phyloP scores from a whole-genome alignment of 2,113 vertebrate genomes.

The Macquaria australasica region DNA sequence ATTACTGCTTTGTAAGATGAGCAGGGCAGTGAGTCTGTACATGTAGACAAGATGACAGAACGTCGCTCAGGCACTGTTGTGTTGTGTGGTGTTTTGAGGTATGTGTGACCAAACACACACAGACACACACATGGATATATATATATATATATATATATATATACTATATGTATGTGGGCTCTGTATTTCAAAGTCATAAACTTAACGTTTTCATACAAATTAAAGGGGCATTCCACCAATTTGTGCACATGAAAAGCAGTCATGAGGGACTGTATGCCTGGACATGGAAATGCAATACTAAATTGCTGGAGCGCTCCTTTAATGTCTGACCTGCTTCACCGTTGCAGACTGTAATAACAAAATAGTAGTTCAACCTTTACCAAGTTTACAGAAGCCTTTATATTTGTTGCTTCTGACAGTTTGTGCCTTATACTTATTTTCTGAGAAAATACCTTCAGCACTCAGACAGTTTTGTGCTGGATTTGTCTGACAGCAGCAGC shows the following conservation, averaged over 20 bases:
- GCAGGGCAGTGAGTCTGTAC: constrained; percentile 62
- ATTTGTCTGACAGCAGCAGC: constrained; percentile 12
- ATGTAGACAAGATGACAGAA: constrained; percentile 51
- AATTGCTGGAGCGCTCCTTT: constrained; percentile 25
- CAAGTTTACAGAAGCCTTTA: not conserved
- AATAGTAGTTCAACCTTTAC: not conserved
- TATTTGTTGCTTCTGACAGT: not conserved
- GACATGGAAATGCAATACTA: not conserved
- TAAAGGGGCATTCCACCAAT: constrained; percentile 24
- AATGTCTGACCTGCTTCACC: not conserved
- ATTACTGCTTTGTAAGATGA: constrained; percentile 43
- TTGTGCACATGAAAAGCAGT: not conserved
- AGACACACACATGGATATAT: constrained; percentile 25
- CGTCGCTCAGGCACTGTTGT: constrained; percentile 74
- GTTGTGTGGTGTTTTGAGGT: constrained; percentile 60
- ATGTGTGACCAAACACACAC: constrained; percentile 48
- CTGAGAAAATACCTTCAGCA: not conserved
- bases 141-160: constrained; percentile 13
- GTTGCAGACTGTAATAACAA: not conserved
- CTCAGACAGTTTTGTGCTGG: not conserved
- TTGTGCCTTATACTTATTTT: constrained; percentile 1
- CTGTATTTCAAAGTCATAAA: not conserved
- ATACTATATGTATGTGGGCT: not conserved
- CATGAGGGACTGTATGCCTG: not conserved
- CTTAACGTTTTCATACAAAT: not conserved